Evolutionary conservation across 1,140 invertebrate genomes (phyloP).

Genomic region (Zaprionus ornatus): DNA sequence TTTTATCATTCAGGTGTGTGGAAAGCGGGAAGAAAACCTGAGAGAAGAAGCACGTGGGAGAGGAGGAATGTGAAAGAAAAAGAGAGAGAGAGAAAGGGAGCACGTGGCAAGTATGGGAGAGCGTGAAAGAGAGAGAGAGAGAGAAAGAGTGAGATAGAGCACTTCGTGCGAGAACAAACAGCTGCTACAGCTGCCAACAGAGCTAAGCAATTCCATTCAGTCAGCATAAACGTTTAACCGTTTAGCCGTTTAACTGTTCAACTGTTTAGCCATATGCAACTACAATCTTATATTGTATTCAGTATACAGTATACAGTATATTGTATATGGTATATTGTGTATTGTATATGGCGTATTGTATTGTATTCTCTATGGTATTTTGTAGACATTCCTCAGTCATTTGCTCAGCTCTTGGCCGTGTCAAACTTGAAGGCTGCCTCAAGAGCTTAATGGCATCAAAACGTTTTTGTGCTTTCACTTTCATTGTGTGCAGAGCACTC

Average conservation of each 20-base stretch:
- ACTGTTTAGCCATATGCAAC: not conserved
- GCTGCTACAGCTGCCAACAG: not conserved
- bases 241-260: not conserved
- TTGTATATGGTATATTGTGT: not conserved
- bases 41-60: not conserved
- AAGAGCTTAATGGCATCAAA: slow-evolving; percentile 16
- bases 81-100: not conserved
- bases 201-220: not conserved
- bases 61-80: not conserved
- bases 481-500: slow-evolving; percentile 20
- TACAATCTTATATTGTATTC: too few species aligned
- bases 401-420: not conserved
- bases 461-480: slow-evolving; percentile 31
- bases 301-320: too few species aligned
- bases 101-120: not conserved
- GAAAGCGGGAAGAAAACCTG: not conserved
- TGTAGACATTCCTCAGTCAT: not conserved
- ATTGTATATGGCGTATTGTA: not conserved
- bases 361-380: not conserved
- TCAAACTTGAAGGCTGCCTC: slow-evolving; percentile 1
- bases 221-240: not conserved
- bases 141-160: not conserved
- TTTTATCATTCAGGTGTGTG: not conserved
- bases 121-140: not conserved
- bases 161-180: not conserved